Conservation (phyloP, 2,888 invertebrate genomes). For the Aradus depressus region DNA sequence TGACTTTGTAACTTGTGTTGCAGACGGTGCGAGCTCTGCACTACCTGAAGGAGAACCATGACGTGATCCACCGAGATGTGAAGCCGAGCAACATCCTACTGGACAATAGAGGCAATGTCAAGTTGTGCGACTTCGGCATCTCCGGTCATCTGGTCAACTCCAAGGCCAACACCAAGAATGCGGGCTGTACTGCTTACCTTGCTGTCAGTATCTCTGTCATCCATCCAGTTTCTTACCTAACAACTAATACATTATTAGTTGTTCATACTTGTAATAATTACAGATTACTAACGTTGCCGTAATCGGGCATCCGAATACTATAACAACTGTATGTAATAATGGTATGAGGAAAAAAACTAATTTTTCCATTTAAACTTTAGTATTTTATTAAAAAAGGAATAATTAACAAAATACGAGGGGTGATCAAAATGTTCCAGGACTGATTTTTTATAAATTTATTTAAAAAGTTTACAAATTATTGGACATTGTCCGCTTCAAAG, state of each 20-base stretch:
- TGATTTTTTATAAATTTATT: too few relatives aligned
- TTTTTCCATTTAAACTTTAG: too few relatives aligned
- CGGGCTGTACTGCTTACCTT: slow-evolving; percentile 98
- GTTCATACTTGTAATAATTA: background rate
- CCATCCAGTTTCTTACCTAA: background rate
- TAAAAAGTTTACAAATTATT: too few relatives aligned
- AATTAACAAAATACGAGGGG: too few relatives aligned
- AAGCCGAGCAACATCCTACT: slow-evolving; percentile 97
- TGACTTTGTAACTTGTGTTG: slow-evolving; percentile 29
- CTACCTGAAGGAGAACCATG: slow-evolving; percentile 94
- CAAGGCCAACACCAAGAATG: slow-evolving; percentile 92
- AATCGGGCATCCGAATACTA: too few relatives aligned
- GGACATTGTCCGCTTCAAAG: too few relatives aligned
- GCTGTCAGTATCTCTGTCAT: slow-evolving; percentile 55
- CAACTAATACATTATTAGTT: background rate
- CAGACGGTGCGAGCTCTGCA: slow-evolving; percentile 92
- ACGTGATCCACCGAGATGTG: slow-evolving; percentile 95
- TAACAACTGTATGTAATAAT: too few relatives aligned
- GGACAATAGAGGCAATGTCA: slow-evolving; percentile 88
- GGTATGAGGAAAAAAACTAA: too few relatives aligned
- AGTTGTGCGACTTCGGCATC: slow-evolving; percentile 98
- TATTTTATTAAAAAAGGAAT: too few relatives aligned
- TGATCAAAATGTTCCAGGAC: too few relatives aligned
- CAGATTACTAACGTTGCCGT: background rate
- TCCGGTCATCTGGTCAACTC: slow-evolving; percentile 96